Base-by-base conservation (phyloP, 2,113 vertebrate species). In the Lagopus leucura region DNA sequence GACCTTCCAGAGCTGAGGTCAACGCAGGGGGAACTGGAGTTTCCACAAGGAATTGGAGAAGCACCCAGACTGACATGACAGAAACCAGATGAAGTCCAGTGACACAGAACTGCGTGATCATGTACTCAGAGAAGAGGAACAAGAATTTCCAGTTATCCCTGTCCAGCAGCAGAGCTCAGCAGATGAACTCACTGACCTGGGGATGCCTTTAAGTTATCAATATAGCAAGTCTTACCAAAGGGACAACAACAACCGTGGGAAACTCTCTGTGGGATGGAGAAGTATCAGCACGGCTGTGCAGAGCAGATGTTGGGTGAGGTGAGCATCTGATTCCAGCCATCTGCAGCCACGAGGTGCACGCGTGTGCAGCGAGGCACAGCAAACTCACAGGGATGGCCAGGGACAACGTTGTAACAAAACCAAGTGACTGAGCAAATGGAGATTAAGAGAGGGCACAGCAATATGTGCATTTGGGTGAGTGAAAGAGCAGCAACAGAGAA, bases 401-500 rank as follows among this genome's bases (percentile, higher is more conserved):
- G 43, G n/a, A 90, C 20, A 30, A 2, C 32, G 16, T 43, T 76
- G 69, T 48, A 52, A 70, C 19, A 73, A 25, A 77, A 82, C 82
- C 24, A 45, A 43, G 1, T 12, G 43, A 69, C 43, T 88, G 63
- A 76, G 67, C 28, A 75, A 47, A 52, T 5, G 57, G n/a, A 64
- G 38, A 81, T 11, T 22, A 79, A 83, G 72, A 4, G 20, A 82
- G 40, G 40, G 67, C 38, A 66, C 36, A 86, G 20, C 42, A 50
- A 25, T 11, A 47, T 3, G n/a, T 11, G 30, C 42, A 40, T 27
- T 48, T 36, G 19, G 30, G 30, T 32, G 32, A 79, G 78, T 24
- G 7, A 72, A 3, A 57, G 54, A 61, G 69, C 60, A 22, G 67
- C 8, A 58, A 21, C 0, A 0, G 36, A 70, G 27, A 2, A 13